Evolutionary conservation across 2,113 vertebrate species (phyloP), one percentile per base, ranked within the genome.

Genomic region (Callipepla californica): DNA sequence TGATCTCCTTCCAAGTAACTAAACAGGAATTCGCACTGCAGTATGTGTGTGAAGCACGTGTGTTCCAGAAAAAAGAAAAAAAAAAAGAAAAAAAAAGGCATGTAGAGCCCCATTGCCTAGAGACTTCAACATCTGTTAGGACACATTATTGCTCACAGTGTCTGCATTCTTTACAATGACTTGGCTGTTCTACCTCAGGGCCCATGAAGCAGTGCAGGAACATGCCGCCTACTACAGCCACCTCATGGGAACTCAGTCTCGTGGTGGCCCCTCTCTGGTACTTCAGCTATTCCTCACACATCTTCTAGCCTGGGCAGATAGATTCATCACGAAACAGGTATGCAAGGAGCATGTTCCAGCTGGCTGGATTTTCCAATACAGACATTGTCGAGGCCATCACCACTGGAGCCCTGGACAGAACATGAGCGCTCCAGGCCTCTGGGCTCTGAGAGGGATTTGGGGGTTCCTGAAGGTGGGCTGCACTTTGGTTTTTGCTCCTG

Each of bases 1-100:
- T 84, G 61, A 79, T 89, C 48, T 94, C 40, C 45, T 95, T 95
- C 74, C 94, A 95, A 92, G 73, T 72, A 90, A 87, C 68, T 78
- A 57, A 85, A 63, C 11, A 81, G 38, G 61, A 80, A 94, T 94
- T 84, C 86, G 61, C 36, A 47, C 68, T 87, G 80, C 73, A 79
- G 79, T 73, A 44, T 88, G 36, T 68, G 38, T 77, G 62, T 73
- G 77, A 76, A 88, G 66, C 32, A 9, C 42, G 59, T 42, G 53
- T 91, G 63, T 90, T 96, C 87, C 91, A 90, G 90, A 67, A 3
- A 16, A 38, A 50, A 58, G 51, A 68, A 62, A 53, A 22, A 74
- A 22, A 69, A 18, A 32, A 76, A 72, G 47, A 66, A 45, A 38
- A 81, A 19, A 8, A 81, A 44, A n/a, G 55, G 9, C 2, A 8